These are phyloP conservation scores for Plemyria rubiginata DNA, from an alignment of 2,888 invertebrate genomes.

Conservation along the genomic window DNA sequence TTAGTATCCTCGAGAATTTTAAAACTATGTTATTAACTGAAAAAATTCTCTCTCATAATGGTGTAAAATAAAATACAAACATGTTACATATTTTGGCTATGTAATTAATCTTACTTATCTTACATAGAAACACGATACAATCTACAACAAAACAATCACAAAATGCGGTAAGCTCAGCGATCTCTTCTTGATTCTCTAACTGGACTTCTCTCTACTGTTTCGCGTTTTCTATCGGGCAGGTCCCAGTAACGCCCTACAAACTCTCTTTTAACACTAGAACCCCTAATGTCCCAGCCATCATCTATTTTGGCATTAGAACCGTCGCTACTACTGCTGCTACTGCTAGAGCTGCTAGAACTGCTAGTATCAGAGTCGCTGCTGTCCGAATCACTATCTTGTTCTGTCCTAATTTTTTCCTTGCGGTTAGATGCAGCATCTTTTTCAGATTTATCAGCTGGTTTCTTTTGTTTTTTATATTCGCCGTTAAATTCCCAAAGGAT, in stretches of 20 bases:
- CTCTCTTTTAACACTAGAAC: slow-evolving; percentile 42
- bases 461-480: slow-evolving; percentile 24
- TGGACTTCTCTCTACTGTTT: slow-evolving; percentile 36
- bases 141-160: slow-evolving; percentile 24
- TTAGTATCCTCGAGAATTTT: too few species aligned
- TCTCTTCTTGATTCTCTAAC: slow-evolving; percentile 29
- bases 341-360: slow-evolving; percentile 28
- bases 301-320: slow-evolving; percentile 33
- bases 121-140: slow-evolving; percentile 19
- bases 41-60: too few species aligned
- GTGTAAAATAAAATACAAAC: slow-evolving; percentile 9
- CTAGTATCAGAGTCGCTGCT: slow-evolving; percentile 31
- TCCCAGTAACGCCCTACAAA: slow-evolving; percentile 54
- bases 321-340: slow-evolving; percentile 30
- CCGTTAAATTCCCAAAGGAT: slow-evolving; percentile 30
- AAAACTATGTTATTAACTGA: too few species aligned
- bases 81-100: slow-evolving; percentile 5
- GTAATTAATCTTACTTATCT: slow-evolving; percentile 8
- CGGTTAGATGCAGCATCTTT: slow-evolving; percentile 9
- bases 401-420: background rate
- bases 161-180: slow-evolving; percentile 26
- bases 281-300: slow-evolving; percentile 55
- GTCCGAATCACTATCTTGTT: slow-evolving; percentile 28
- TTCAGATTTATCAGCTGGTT: slow-evolving; percentile 14
- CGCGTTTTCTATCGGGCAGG: slow-evolving; percentile 41